Evolutionary conservation across 2,797 vertebrate species (phyloP).

Genomic region (Rhinatrema bivittatum): DNA sequence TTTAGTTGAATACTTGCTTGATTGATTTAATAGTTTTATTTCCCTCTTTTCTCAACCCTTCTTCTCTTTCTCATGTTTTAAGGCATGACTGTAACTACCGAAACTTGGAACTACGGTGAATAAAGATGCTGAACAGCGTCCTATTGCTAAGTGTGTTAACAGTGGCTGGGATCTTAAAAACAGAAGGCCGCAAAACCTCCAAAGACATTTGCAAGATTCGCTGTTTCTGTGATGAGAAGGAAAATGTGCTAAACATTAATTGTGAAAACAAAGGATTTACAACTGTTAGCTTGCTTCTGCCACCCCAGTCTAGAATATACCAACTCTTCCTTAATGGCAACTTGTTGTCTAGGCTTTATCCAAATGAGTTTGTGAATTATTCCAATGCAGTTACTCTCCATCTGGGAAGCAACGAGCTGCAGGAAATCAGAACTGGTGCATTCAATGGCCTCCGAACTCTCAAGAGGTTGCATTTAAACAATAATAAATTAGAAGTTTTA

Average conservation of each 20-base stretch:
- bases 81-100: constrained; percentile 60
- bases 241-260: constrained; percentile 90
- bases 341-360: constrained; percentile 78
- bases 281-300: constrained; percentile 78
- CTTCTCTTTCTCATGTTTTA: constrained; percentile 15
- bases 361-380: constrained; percentile 91
- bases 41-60: constrained; percentile 12
- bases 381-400: constrained; percentile 91
- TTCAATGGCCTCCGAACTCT: constrained; percentile 86
- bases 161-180: constrained; percentile 79
- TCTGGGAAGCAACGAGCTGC: constrained; percentile 92
- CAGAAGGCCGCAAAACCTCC: constrained; percentile 90
- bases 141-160: constrained; percentile 88
- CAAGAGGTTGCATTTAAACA: constrained; percentile 91
- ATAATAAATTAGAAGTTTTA: constrained; percentile 91
- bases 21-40: too few species aligned
- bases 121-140: constrained; percentile 95
- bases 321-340: constrained; percentile 95
- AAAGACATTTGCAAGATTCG: constrained; percentile 96
- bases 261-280: constrained; percentile 97
- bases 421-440: constrained; percentile 83
- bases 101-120: constrained; percentile 50
- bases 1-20: too few species aligned
- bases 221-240: constrained; percentile 90
- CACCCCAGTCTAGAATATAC: constrained; percentile 84